A percentile compares a stretch with the other conserved stretches of the same genome.
Conservation (phyloP, 2,888 invertebrate genomes). For the Flexamia atlantica region DNA sequence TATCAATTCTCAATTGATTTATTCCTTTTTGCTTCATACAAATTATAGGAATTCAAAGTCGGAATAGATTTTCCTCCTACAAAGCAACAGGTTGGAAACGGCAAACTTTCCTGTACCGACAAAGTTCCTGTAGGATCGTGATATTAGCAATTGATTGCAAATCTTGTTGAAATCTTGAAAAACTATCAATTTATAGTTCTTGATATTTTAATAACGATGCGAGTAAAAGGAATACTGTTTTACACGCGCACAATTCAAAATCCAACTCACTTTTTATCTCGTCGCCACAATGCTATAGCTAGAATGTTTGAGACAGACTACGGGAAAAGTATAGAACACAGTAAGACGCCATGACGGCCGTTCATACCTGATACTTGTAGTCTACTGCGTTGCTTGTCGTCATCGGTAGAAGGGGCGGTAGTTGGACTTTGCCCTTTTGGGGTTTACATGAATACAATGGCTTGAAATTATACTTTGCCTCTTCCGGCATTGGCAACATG, state of each 20-base stretch:
- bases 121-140: background rate
- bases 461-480: too few relatives aligned
- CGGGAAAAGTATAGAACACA: too few relatives aligned
- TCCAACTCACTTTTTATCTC: background rate
- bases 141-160: background rate
- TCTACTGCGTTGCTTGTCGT: too few relatives aligned
- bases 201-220: background rate
- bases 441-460: too few relatives aligned
- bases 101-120: background rate
- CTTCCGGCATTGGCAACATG: too few relatives aligned
- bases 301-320: too few relatives aligned
- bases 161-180: background rate
- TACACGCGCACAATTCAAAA: background rate
- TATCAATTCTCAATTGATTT: too few relatives aligned
- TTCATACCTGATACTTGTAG: too few relatives aligned
- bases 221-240: background rate
- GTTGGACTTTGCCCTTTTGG: too few relatives aligned
- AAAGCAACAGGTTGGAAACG: background rate
- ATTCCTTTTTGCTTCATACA: background rate
- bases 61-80: background rate
- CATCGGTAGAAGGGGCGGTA: too few relatives aligned
- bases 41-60: background rate
- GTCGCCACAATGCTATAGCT: too few relatives aligned
- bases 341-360: too few relatives aligned
- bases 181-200: background rate